Conservation (phyloP, 2,797 vertebrate genomes). For the Vespertilio murinus region DNA sequence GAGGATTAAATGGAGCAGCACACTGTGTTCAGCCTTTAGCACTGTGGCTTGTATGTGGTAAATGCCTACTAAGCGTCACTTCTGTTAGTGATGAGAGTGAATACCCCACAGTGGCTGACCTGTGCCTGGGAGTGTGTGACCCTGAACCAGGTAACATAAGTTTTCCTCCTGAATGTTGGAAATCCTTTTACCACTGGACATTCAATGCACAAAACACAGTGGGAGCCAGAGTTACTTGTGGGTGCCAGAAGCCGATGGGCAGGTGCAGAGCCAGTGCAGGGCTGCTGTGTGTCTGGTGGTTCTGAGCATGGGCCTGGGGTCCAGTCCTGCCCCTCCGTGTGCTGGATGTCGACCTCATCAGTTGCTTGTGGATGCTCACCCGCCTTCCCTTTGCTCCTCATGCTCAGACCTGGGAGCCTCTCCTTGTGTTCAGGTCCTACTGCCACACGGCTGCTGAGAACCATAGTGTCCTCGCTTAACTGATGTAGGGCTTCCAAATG, state of each 20-base stretch:
- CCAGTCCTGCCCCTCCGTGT: no score
- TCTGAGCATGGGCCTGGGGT: no score
- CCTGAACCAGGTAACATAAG: neutral
- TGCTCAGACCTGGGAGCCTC: neutral
- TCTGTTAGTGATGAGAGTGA: neutral
- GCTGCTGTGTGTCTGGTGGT: no score
- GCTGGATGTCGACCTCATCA: no score
- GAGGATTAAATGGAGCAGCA: neutral
- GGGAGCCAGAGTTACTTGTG: neutral
- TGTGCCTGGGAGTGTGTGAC: neutral
- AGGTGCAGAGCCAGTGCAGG: no score
- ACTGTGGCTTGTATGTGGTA: neutral
- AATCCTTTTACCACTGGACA: neutral
- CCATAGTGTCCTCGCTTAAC: neutral
- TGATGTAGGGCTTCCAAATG: neutral
- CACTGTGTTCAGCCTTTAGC: neutral
- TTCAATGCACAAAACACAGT: neutral
- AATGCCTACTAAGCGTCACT: neutral
- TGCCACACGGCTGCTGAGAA: neutral
- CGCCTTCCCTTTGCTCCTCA: fast-evolving
- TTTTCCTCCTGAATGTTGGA: neutral
- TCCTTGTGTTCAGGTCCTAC: neutral
- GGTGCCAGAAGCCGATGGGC: neutral
- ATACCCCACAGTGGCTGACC: neutral
- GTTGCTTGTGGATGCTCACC: no score